A percentile compares a stretch with the other conserved stretches of the same genome.
phyloP scores from a whole-genome alignment of 1,140 invertebrate species.

The Drosophila tsacasi region DNA sequence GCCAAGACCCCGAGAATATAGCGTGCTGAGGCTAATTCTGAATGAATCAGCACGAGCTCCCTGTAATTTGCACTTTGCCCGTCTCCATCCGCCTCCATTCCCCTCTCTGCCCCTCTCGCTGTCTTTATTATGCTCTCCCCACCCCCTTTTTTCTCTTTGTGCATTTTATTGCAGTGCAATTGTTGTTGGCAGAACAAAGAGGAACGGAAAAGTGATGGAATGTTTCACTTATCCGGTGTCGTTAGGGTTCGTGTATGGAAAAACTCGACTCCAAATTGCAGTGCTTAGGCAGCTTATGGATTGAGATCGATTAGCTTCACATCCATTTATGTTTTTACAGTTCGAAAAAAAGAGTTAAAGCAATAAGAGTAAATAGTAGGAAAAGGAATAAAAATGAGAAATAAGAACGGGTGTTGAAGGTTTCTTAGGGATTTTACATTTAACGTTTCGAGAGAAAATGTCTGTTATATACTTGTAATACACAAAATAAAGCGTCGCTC shows the following conservation, averaged over 20 bases:
- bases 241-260: conserved; percentile 26
- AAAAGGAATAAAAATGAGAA: background rate
- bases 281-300: conserved; percentile 31
- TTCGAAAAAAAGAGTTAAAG: background rate
- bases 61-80: conserved; percentile 78
- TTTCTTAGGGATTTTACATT: background rate
- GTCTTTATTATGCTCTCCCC: background rate
- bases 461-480: no score
- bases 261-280: conserved; percentile 18
- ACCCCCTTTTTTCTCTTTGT: conserved; percentile 11
- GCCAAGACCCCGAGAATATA: conserved; percentile 43
- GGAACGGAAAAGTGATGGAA: conserved; percentile 41
- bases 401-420: background rate
- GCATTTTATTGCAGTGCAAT: conserved; percentile 34
- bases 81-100: conserved; percentile 4
- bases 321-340: conserved; percentile 5
- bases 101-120: background rate
- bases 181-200: conserved; percentile 33
- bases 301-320: conserved; percentile 34
- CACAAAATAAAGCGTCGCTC: no score
- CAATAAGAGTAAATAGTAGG: rapidly evolving
- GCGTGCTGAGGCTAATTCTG: conserved; percentile 64
- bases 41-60: conserved; percentile 81
- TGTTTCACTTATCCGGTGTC: conserved; percentile 47
- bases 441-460: no score